These are phyloP conservation scores for Anagyrus pseudococci DNA, from an alignment of 2,888 invertebrate species.

Conservation along the genomic window DNA sequence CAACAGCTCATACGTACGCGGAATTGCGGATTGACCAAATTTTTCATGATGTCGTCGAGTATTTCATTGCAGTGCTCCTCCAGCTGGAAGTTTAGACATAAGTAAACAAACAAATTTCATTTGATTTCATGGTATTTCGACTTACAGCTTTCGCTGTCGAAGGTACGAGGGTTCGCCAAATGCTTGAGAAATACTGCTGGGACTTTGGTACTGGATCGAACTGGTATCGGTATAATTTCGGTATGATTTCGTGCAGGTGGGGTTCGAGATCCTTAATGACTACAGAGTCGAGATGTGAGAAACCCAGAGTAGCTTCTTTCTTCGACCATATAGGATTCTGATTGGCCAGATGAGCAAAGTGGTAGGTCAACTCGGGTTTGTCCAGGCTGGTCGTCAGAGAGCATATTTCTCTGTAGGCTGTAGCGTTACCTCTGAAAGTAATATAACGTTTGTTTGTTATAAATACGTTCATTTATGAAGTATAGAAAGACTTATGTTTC, in stretches of 20 bases:
- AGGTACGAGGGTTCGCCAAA: constrained; percentile 90
- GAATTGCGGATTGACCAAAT: constrained; percentile 86
- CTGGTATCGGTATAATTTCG: constrained; percentile 85
- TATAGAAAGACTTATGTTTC: too few relatives aligned
- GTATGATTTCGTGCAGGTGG: constrained; percentile 84
- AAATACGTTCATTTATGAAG: neutral
- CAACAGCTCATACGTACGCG: constrained; percentile 91
- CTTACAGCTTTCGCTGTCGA: constrained; percentile 84
- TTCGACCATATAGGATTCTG: constrained; percentile 95
- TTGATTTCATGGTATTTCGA: constrained; percentile 31
- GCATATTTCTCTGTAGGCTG: constrained; percentile 94
- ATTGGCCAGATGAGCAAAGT: constrained; percentile 95
- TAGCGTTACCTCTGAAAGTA: constrained; percentile 76
- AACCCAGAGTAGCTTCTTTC: constrained; percentile 93
- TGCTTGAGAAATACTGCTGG: constrained; percentile 91
- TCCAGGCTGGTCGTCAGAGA: constrained; percentile 92
- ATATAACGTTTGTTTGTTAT: neutral
- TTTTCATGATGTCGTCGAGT: constrained; percentile 78
- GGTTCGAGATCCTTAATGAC: constrained; percentile 70
- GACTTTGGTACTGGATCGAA: constrained; percentile 93
- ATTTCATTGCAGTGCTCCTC: constrained; percentile 84
- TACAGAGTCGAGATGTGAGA: constrained; percentile 79
- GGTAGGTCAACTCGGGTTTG: constrained; percentile 93
- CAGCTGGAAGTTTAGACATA: constrained; percentile 65
- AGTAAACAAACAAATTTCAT: constrained; percentile 23